phyloP scores from a whole-genome alignment of 2,113 vertebrate species.

The Chitala chitala region DNA sequence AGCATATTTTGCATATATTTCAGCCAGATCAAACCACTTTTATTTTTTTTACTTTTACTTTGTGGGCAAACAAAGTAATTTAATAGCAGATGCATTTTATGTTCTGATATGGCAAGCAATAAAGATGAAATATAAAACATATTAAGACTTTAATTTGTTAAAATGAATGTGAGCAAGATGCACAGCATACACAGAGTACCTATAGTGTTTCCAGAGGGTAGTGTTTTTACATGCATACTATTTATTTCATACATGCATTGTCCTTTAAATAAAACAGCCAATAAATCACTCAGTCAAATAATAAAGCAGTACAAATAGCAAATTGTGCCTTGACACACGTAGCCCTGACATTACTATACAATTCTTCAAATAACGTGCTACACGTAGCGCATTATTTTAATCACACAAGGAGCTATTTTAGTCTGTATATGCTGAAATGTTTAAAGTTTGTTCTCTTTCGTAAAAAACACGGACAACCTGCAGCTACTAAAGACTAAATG shows the following conservation, averaged over 20 bases:
- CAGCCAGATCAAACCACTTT: no score
- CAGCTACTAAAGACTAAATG: background rate
- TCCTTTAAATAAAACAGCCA: background rate
- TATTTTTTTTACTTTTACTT: no score
- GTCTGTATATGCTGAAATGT: background rate
- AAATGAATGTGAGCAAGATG: no score
- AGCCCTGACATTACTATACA: background rate
- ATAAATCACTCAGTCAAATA: background rate
- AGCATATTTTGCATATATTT: no score
- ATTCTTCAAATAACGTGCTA: background rate
- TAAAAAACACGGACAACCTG: background rate
- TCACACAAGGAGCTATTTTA: background rate
- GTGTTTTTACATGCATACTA: constrained; percentile 18
- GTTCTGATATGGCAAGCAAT: background rate
- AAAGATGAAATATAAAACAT: no score
- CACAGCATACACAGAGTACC: background rate
- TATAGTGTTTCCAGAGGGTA: background rate
- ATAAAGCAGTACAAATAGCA: background rate
- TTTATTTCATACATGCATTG: constrained; percentile 1
- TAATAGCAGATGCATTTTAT: background rate
- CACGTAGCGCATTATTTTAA: background rate
- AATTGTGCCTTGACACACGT: background rate
- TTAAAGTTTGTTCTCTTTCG: background rate
- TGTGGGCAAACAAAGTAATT: constrained; percentile 27
- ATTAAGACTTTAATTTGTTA: no score